Percentiles rank a stretch among this genome's conserved stretches.
These are phyloP conservation scores for Telmatherina bonti DNA, from an alignment of 2,797 vertebrate genomes.

Conservation along the genomic window DNA sequence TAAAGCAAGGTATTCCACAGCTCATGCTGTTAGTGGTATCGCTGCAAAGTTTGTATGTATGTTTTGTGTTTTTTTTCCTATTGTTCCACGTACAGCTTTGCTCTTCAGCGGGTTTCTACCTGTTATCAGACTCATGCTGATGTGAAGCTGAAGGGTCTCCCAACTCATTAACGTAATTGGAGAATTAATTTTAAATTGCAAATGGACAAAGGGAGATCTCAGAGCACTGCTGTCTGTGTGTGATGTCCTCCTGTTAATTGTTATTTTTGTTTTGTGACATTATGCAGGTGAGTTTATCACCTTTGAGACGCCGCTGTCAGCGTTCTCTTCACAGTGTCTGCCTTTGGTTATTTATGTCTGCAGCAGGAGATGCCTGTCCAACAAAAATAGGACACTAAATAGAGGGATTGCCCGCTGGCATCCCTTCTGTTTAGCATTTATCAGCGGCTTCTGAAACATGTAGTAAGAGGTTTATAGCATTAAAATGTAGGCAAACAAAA, in stretches of 20 bases:
- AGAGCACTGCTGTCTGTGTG: constrained; percentile 21
- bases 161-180: not conserved
- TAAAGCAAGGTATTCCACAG: constrained; percentile 77
- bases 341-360: constrained; percentile 19
- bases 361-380: not conserved
- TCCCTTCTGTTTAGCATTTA: not conserved
- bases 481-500: constrained; percentile 2
- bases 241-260: constrained; percentile 13
- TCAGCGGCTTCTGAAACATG: constrained; percentile 8
- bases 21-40: constrained; percentile 1
- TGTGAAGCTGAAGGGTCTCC: constrained; percentile 28
- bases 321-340: not conserved
- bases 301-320: constrained; percentile 29
- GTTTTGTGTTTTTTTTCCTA: constrained; percentile 13
- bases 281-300: constrained; percentile 5
- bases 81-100: not conserved
- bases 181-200: constrained; percentile 4
- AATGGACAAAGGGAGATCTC: constrained; percentile 25
- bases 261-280: constrained; percentile 16
- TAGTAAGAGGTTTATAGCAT: not conserved
- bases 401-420: not conserved
- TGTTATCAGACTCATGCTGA: constrained; percentile 4
- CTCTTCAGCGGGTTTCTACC: constrained; percentile 3
- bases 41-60: constrained; percentile 23
- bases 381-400: not conserved